Base-by-base conservation (phyloP, 2,113 vertebrate genomes). In the Ophthalmolycus amberensis region DNA sequence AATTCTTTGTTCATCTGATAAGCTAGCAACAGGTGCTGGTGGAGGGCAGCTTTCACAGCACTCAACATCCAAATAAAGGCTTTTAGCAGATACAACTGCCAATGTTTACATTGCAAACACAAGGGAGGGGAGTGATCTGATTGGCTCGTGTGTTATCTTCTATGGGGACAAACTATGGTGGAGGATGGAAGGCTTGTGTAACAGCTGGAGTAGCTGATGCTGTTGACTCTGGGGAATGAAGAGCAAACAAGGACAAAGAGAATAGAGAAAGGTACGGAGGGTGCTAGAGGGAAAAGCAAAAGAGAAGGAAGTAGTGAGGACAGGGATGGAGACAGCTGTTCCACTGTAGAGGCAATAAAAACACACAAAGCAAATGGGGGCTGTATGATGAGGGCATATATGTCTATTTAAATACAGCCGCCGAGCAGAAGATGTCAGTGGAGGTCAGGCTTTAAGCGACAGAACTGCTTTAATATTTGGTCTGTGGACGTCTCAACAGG, bases 181-280 rank as follows among this genome's bases (percentile, higher is more conserved):
- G 71, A 68, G 71, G 79, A 84, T 66, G 75, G 69, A 75, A 50
- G 75, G 73, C 62, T 79, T 86, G 87, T 63, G 80, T 84, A 94
- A 94, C 93, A 94, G 93, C 94, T 94, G 92, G 90, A 80, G 71
- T 77, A 60, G 86, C 79, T 65, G 75, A 72, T 81, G 90, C 86
- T 92, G 88, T 90, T 93, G 87, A 91, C 91, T 90, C 69, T 86
- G 81, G 80, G 79, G 84, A 89, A 89, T 89, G 86, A 85, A 89
- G 85, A 82, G 88, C 89, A 93, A 94, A 95, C 88, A 92, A 62
- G 70, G 86, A 87, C 75, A 86, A 66, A 85, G 79, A 82, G 81
- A 90, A 85, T 20, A 38, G 75, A 75, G 62, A 66, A 67, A 70
- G 75, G 54, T 18, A 71, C 5, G 9, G 54, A 63, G 78, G 68